A percentile compares a stretch with the other conserved stretches of the same genome.
Evolutionary conservation across 2,113 vertebrate genomes (phyloP).

Genomic region (Alligator sinensis): DNA sequence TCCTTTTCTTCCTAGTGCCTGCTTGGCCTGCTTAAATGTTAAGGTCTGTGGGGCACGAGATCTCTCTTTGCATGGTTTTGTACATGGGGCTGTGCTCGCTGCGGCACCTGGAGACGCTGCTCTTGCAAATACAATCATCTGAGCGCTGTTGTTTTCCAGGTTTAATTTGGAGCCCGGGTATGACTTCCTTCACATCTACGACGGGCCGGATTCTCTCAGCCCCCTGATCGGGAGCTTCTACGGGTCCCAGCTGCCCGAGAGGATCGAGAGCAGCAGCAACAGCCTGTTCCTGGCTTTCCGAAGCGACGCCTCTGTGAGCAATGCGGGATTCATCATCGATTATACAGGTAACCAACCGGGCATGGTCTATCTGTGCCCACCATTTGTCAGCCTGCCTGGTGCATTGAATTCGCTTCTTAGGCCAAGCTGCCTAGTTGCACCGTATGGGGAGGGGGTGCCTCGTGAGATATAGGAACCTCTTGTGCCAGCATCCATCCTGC

Average conservation of each 20-base stretch:
- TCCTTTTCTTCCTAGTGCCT: background rate
- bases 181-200: conserved; percentile 97
- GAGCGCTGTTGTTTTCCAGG: background rate
- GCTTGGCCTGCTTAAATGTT: background rate
- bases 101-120: too few relatives aligned
- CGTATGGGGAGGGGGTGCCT: background rate
- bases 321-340: conserved; percentile 92
- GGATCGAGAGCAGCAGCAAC: conserved; percentile 97
- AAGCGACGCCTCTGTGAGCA: conserved; percentile 96
- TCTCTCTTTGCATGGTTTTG: accelerated
- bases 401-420: accelerated
- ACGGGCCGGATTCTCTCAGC: conserved; percentile 93
- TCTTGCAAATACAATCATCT: too few relatives aligned
- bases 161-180: conserved; percentile 98
- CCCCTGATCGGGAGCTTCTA: conserved; percentile 96
- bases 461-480: accelerated
- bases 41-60: background rate
- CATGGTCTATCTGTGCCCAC: accelerated
- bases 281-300: conserved; percentile 96
- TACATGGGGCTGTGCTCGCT: background rate
- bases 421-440: accelerated
- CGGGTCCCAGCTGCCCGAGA: conserved; percentile 89
- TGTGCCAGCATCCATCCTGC: background rate
- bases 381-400: background rate
- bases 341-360: conserved; percentile 86